Evolutionary conservation across 1,140 invertebrate genomes (phyloP), one percentile per base, ranked within the genome.

Genomic region (Zaprionus vittiger): DNA sequence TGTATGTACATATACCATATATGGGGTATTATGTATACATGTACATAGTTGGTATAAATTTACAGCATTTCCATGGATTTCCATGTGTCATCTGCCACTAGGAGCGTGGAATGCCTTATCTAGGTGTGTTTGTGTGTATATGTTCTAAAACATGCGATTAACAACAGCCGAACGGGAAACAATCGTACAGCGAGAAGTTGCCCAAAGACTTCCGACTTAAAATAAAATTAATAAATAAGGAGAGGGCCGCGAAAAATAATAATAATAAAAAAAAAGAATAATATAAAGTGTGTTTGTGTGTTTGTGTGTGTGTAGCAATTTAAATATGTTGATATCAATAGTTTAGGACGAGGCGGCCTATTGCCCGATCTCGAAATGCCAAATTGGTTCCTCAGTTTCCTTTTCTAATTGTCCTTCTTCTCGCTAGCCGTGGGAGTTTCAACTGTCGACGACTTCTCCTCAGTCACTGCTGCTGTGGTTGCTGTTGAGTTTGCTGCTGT

Each of bases 361-460:
- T 11, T 52, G 17, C 11, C 17, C 5, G 20, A 55, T 44, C 59
- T 44, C 66, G 54, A 66, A 69, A 59, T 73, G 56, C 63, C 38
- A 57, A 37, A 24, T 52, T 9, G 20, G 11, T 24, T 52, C 11
- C n/a, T 20, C 47, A 44, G 34, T 26, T 44, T 63, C 26, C 22
- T 24, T 2, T 22, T 37, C 89, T 81, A 89, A 62, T 84, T 84
- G 28, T 61, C 66, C 81, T 89, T 89, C 57, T 89, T 89, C 38
- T 90, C 84, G 54, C 24, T 7, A 9, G 56, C 57, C 20, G 49
- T n/a, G 11, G 41, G 9, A 9, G 49, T 14, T 12, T 31, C 57
- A 9, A 22, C n/a, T 26, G 57, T n/a, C 57, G 31, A 15, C 22
- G 54, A 7, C n/a, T 34, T 11, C 1, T 37, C 37, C 9, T 20